Conservation (phyloP, 2,888 invertebrate species). For the Incurvaria masculella region DNA sequence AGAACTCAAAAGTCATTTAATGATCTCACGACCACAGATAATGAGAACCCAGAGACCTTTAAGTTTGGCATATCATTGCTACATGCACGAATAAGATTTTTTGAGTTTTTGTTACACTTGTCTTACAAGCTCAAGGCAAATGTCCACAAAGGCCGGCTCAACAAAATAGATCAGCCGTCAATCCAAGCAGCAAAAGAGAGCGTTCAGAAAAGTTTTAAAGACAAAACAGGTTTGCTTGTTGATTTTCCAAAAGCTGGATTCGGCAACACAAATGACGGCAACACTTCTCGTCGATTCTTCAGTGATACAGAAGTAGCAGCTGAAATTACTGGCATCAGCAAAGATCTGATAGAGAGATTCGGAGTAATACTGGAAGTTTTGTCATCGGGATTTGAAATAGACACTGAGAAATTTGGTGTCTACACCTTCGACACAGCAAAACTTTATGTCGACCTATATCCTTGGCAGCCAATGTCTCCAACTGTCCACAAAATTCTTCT, state of each 20-base stretch:
- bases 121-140: constrained; percentile 15
- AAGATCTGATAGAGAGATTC: constrained; percentile 11
- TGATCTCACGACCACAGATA: constrained; percentile 3
- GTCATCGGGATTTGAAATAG: constrained; percentile 9
- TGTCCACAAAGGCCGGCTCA: constrained; percentile 6
- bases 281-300: constrained; percentile 20
- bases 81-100: not conserved
- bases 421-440: constrained; percentile 11
- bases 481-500: constrained; percentile 21
- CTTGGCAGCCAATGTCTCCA: constrained; percentile 20
- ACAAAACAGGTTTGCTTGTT: constrained; percentile 17
- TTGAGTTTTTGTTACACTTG: constrained; percentile 9
- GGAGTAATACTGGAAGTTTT: constrained; percentile 12
- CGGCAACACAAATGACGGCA: constrained; percentile 23
- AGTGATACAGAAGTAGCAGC: constrained; percentile 14
- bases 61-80: constrained; percentile 7
- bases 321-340: constrained; percentile 21
- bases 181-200: constrained; percentile 10
- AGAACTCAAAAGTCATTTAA: constrained; percentile 12
- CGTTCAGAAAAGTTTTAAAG: constrained; percentile 12
- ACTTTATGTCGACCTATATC: constrained; percentile 19
- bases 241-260: constrained; percentile 20
- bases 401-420: constrained; percentile 9
- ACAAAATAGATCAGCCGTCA: constrained; percentile 7
- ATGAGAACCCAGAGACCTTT: no score